These are phyloP conservation scores for Diceros bicornis DNA, from an alignment of 2,797 vertebrate genomes.

Conservation along the genomic window DNA sequence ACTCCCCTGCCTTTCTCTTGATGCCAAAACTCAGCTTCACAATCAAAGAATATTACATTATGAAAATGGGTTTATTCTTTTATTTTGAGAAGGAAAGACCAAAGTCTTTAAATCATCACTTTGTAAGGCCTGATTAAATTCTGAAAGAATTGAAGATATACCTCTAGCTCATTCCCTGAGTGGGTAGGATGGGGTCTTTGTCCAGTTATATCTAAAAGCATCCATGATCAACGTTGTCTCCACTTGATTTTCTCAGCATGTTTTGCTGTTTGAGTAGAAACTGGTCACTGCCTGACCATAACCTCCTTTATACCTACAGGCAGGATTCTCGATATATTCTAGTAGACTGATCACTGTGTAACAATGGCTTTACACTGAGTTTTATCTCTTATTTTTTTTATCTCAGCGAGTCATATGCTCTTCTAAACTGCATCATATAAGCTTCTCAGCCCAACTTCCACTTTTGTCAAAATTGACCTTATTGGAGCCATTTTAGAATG, in stretches of 20 bases:
- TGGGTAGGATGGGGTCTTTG: background rate
- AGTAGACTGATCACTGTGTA: background rate
- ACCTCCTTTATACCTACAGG: background rate
- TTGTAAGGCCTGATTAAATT: background rate
- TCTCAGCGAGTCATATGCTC: background rate
- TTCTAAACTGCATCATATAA: background rate
- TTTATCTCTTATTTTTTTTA: background rate
- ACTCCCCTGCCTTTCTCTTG: background rate
- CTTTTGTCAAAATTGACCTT: no score
- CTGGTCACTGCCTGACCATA: background rate
- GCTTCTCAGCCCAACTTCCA: background rate
- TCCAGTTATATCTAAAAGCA: background rate
- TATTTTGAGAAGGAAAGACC: background rate
- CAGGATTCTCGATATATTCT: background rate
- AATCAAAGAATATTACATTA: background rate
- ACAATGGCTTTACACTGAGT: background rate
- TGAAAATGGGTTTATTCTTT: background rate
- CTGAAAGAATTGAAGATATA: background rate
- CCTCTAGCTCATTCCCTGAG: background rate
- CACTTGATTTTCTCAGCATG: background rate
- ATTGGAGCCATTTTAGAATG: no score
- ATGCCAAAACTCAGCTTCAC: background rate
- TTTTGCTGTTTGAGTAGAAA: no score
- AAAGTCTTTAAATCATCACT: background rate
- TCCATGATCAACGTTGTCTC: background rate